A percentile compares a stretch with the other conserved stretches of the same genome.
Conservation (phyloP, 2,113 vertebrate species). For the Rattus rattus region DNA sequence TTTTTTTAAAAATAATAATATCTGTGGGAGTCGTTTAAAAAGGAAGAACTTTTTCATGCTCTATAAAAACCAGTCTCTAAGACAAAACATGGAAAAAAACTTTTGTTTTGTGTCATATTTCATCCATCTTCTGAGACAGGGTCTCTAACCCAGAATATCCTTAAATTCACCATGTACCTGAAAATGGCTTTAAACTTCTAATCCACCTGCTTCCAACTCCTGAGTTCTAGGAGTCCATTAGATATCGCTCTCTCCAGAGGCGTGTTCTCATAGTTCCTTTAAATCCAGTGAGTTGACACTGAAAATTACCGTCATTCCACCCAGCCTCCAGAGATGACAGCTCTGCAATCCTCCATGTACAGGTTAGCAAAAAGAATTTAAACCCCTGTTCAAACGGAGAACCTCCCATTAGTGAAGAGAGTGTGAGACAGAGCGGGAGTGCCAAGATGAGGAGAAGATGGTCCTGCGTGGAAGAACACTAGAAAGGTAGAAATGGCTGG, state of each 20-base stretch:
- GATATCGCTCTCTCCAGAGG: background rate
- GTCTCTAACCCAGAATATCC: background rate
- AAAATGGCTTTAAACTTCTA: background rate
- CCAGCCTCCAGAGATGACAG: fast-evolving
- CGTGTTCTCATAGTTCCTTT: background rate
- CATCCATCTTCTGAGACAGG: background rate
- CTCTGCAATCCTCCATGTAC: background rate
- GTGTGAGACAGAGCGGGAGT: background rate
- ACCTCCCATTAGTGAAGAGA: background rate
- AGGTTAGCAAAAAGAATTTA: constrained; percentile 12
- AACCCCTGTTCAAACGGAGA: background rate
- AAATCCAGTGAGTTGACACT: background rate
- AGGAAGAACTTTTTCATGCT: background rate
- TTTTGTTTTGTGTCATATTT: background rate
- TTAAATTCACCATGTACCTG: background rate
- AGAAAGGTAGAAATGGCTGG: background rate
- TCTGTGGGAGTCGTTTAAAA: background rate
- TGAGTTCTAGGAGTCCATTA: background rate
- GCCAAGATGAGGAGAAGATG: background rate
- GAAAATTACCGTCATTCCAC: too few relatives aligned
- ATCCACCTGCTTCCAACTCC: background rate
- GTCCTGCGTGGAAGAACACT: background rate
- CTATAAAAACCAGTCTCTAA: background rate
- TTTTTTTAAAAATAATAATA: background rate
- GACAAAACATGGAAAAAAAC: background rate